A percentile compares a stretch with the other conserved stretches of the same genome.
Evolutionary conservation across 2,113 vertebrate species (phyloP).

Genomic region (Eleginops maclovinus): DNA sequence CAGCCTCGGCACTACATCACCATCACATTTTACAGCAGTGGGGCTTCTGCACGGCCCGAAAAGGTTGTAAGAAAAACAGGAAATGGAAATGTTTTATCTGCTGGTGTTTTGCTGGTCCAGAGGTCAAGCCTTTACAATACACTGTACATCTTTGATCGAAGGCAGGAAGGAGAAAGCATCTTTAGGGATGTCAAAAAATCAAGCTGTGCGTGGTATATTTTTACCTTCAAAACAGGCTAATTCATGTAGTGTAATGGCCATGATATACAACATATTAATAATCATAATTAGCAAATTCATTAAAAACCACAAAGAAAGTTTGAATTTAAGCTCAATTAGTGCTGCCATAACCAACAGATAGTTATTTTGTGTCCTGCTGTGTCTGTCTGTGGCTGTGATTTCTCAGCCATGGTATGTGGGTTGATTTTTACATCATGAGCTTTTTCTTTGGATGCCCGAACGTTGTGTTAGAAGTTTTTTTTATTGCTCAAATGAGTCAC

Average conservation of each 20-base stretch:
- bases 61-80: conserved; percentile 45
- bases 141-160: background rate
- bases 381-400: conserved; percentile 19
- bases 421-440: background rate
- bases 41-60: conserved; percentile 34
- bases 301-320: background rate
- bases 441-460: background rate
- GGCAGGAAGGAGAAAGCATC: background rate
- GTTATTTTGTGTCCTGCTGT: background rate
- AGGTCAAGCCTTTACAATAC: conserved; percentile 17
- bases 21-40: conserved; percentile 50
- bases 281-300: background rate
- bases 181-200: too few relatives aligned
- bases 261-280: background rate
- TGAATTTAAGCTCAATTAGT: conserved; percentile 20
- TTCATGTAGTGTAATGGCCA: too few relatives aligned
- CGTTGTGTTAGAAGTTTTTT: background rate
- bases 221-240: background rate
- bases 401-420: background rate
- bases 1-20: conserved; percentile 50
- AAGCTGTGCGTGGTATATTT: too few relatives aligned
- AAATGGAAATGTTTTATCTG: conserved; percentile 52
- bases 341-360: background rate
- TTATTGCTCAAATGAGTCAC: conserved; percentile 27
- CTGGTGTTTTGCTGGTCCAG: conserved; percentile 16